These are phyloP conservation scores for Apogon hyalosoma DNA, from an alignment of 2,797 vertebrate genomes.

Conservation along the genomic window DNA sequence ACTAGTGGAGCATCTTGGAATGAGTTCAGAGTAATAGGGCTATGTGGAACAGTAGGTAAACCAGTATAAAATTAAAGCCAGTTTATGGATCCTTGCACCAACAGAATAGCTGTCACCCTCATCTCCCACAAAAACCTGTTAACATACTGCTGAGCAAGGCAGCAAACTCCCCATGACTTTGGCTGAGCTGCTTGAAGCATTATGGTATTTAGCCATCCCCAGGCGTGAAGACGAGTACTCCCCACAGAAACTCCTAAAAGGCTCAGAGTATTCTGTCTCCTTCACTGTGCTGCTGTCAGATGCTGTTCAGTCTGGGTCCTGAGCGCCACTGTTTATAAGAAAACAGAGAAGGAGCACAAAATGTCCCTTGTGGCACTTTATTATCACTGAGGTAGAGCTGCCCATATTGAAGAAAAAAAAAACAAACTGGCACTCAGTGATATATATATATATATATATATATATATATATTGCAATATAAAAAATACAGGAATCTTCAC, in stretches of 20 bases:
- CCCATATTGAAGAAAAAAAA: no score
- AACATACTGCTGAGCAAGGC: neutral
- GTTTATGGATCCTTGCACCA: neutral
- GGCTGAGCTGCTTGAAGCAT: conserved; percentile 11
- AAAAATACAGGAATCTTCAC: no score
- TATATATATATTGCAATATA: no score
- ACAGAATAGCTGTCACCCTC: neutral
- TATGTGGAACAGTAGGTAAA: conserved; percentile 1
- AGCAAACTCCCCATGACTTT: neutral
- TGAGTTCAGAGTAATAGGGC: neutral
- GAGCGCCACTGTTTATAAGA: conserved; percentile 1
- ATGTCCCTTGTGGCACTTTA: neutral
- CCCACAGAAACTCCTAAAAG: neutral
- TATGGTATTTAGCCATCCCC: conserved; percentile 26
- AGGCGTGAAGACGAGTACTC: conserved; percentile 31
- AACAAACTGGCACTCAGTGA: no score
- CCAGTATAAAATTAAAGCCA: neutral
- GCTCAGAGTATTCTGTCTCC: conserved; percentile 12
- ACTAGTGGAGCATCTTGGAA: conserved; percentile 15
- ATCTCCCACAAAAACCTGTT: neutral
- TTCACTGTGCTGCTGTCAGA: conserved; percentile 12
- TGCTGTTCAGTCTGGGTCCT: neutral
- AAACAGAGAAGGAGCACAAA: conserved; percentile 1
- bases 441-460: no score
- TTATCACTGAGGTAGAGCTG: neutral